Conservation (phyloP, 2,888 invertebrate genomes). For the Patella caerulea region DNA sequence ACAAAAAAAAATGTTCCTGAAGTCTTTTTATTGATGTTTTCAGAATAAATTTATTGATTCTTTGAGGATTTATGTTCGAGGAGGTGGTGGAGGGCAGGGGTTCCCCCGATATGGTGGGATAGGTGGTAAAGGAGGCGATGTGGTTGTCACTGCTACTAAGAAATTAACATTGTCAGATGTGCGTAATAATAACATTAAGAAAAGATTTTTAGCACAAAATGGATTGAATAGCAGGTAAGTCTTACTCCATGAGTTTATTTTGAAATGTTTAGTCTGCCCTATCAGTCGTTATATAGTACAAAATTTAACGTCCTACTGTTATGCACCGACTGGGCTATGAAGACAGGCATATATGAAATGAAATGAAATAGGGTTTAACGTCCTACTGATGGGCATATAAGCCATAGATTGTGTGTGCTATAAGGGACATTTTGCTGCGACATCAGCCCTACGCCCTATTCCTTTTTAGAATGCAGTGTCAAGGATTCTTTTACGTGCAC, state of each 20-base stretch:
- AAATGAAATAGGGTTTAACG: too few species aligned
- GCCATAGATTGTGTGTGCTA: too few species aligned
- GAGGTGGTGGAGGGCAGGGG: constrained; percentile 87
- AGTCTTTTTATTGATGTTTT: constrained; percentile 8
- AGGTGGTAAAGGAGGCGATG: constrained; percentile 92
- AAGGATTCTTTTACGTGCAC: too few species aligned
- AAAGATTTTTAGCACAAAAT: constrained; percentile 78
- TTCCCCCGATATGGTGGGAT: constrained; percentile 86
- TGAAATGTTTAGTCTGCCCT: too few species aligned
- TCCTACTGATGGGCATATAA: too few species aligned
- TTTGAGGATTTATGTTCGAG: constrained; percentile 83
- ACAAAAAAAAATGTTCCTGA: neutral
- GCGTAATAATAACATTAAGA: constrained; percentile 73
- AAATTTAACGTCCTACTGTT: too few species aligned
- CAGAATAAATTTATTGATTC: constrained; percentile 81
- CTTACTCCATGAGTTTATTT: neutral
- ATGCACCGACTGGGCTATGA: too few species aligned
- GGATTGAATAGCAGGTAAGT: constrained; percentile 82
- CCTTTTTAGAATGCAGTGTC: too few species aligned
- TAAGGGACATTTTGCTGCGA: too few species aligned
- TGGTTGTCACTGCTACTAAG: constrained; percentile 76
- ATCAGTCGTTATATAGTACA: too few species aligned
- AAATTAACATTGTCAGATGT: constrained; percentile 68
- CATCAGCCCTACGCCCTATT: too few species aligned
- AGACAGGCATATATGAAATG: too few species aligned